Conservation (phyloP, 1,140 invertebrate species). For the Drosophila pseudoobscura region DNA sequence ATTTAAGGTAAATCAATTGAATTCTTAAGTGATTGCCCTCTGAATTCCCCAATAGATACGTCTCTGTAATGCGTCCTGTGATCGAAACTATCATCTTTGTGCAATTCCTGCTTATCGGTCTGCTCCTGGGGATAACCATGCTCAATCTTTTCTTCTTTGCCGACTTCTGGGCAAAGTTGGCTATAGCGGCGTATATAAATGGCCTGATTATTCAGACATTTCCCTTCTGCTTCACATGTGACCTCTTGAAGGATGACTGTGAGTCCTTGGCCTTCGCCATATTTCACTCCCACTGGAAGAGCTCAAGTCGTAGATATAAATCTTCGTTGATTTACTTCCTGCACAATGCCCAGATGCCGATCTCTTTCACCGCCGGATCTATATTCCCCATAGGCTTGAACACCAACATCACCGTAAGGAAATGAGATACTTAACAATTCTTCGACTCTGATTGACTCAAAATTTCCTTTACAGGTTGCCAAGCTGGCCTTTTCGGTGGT, state of each 20-base stretch:
- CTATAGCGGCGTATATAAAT: constrained; percentile 16
- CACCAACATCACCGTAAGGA: constrained; percentile 44
- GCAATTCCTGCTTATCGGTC: too few species aligned
- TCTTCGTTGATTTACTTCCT: constrained; percentile 34
- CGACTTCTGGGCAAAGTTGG: too few species aligned
- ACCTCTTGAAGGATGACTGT: constrained; percentile 45
- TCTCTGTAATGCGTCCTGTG: too few species aligned
- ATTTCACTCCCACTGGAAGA: constrained; percentile 50
- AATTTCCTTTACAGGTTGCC: constrained; percentile 32
- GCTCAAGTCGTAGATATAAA: constrained; percentile 33
- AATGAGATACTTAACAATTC: not conserved
- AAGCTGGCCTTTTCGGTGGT: constrained; percentile 54
- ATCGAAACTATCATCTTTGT: too few species aligned
- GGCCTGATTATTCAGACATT: constrained; percentile 40
- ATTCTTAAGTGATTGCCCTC: too few species aligned
- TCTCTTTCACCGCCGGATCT: constrained; percentile 46
- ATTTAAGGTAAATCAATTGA: too few species aligned
- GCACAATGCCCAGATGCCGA: constrained; percentile 25
- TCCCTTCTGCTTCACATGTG: constrained; percentile 55
- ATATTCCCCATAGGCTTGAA: constrained; percentile 47
- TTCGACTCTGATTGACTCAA: not conserved
- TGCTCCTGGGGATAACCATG: too few species aligned
- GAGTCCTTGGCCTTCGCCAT: constrained; percentile 24
- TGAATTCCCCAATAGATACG: too few species aligned
- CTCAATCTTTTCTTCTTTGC: too few species aligned